Conservation (phyloP, 2,113 vertebrate species). For the Zosterops pallidus region DNA sequence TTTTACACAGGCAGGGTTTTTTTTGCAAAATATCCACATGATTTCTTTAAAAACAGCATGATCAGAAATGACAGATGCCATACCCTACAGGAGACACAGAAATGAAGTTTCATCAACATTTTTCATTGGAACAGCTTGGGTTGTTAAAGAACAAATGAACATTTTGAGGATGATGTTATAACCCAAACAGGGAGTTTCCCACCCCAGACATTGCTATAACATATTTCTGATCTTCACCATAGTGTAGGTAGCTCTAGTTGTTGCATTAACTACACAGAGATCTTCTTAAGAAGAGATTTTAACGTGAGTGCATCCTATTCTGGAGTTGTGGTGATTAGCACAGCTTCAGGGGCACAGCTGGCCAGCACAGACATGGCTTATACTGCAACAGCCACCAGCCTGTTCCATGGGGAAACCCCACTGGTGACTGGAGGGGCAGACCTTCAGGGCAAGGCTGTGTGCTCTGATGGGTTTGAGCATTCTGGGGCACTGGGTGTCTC, state of each 20-base stretch:
- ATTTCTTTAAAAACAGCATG: background rate
- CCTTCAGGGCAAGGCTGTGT: background rate
- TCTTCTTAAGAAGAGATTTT: background rate
- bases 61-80: background rate
- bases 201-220: background rate
- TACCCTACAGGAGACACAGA: background rate
- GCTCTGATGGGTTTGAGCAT: background rate
- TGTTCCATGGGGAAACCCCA: rapidly evolving
- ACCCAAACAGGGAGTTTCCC: background rate
- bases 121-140: background rate
- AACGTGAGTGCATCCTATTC: rapidly evolving
- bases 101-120: background rate
- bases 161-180: background rate
- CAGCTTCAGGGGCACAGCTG: background rate
- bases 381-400: background rate
- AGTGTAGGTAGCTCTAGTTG: background rate
- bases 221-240: background rate
- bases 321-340: background rate
- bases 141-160: background rate
- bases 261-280: background rate
- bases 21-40: background rate
- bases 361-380: background rate
- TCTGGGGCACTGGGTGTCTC: background rate
- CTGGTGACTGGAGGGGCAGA: background rate
- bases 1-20: background rate